Conservation (phyloP, 1,140 invertebrate species). For the Lasaia peninsularis region DNA sequence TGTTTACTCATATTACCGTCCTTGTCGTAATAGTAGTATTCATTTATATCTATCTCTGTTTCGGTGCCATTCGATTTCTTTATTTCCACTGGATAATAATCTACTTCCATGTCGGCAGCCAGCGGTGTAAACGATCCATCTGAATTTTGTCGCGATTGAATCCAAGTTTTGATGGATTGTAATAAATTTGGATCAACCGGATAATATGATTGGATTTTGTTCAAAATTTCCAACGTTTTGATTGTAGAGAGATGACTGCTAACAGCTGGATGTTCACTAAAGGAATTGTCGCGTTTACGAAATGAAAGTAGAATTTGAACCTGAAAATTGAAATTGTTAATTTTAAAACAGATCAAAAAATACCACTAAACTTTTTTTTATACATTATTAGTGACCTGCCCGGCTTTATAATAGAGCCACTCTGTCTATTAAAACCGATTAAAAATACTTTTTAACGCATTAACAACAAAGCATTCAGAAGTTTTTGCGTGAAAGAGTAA, state of each 20-base stretch:
- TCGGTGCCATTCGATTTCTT: slow-evolving; percentile 50
- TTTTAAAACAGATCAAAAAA: too few species aligned
- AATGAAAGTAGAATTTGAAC: slow-evolving; percentile 80
- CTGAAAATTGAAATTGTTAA: slow-evolving; percentile 40
- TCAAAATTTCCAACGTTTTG: slow-evolving; percentile 78
- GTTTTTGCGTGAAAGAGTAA: too few species aligned
- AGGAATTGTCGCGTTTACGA: slow-evolving; percentile 79
- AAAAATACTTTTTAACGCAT: too few species aligned
- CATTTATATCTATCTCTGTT: slow-evolving; percentile 56
- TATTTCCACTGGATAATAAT: slow-evolving; percentile 65
- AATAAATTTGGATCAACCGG: slow-evolving; percentile 79
- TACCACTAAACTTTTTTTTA: too few species aligned
- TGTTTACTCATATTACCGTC: slow-evolving; percentile 72
- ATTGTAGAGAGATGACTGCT: slow-evolving; percentile 79
- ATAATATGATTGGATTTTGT: slow-evolving; percentile 78
- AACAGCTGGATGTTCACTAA: slow-evolving; percentile 80
- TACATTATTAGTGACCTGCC: too few species aligned
- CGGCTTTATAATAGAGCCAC: too few species aligned
- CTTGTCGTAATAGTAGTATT: slow-evolving; percentile 69
- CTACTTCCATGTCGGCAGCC: slow-evolving; percentile 76
- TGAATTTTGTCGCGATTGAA: slow-evolving; percentile 77
- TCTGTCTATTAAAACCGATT: too few species aligned
- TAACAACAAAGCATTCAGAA: too few species aligned
- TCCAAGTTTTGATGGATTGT: slow-evolving; percentile 78
- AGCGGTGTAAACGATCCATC: slow-evolving; percentile 80